Conservation (phyloP, 1,140 invertebrate species). For the Hestina assimilis region DNA sequence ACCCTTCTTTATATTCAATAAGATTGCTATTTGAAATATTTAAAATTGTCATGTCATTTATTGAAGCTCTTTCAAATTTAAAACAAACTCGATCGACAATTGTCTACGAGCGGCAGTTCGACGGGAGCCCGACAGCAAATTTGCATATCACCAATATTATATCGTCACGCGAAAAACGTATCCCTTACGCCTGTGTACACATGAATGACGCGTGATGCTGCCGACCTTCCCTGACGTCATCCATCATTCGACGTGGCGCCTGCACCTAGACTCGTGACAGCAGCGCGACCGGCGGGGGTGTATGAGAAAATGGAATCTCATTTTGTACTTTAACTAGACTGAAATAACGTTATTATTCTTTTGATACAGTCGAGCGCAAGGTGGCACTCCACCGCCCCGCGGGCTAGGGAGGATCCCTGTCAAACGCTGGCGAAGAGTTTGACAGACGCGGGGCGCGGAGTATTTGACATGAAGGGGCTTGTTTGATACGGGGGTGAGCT, state of each 20-base stretch:
- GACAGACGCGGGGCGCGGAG: conserved; percentile 76
- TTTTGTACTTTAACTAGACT: conserved; percentile 30
- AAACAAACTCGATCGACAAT: conserved; percentile 28
- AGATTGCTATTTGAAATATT: too few relatives aligned
- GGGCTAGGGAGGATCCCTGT: conserved; percentile 74
- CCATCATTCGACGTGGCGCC: conserved; percentile 77
- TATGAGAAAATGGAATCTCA: conserved; percentile 7
- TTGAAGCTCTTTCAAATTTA: conserved; percentile 6
- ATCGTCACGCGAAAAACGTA: conserved; percentile 77
- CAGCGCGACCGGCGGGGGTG: conserved; percentile 58
- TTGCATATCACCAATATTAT: conserved; percentile 78
- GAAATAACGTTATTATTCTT: conserved; percentile 28
- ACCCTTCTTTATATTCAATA: too few relatives aligned
- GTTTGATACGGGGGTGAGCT: conserved; percentile 74
- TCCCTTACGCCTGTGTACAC: conserved; percentile 77
- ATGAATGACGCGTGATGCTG: conserved; percentile 77
- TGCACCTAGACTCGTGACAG: conserved; percentile 75
- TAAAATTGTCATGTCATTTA: background rate
- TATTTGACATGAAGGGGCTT: conserved; percentile 78
- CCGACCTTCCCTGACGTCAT: conserved; percentile 76
- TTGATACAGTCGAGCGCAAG: conserved; percentile 33
- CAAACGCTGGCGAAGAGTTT: conserved; percentile 78
- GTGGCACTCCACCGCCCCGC: conserved; percentile 67
- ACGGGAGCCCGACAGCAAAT: conserved; percentile 60
- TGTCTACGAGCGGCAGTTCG: conserved; percentile 45